These are phyloP conservation scores for Champsocephalus gunnari DNA, from an alignment of 2,797 vertebrate species.

Conservation along the genomic window DNA sequence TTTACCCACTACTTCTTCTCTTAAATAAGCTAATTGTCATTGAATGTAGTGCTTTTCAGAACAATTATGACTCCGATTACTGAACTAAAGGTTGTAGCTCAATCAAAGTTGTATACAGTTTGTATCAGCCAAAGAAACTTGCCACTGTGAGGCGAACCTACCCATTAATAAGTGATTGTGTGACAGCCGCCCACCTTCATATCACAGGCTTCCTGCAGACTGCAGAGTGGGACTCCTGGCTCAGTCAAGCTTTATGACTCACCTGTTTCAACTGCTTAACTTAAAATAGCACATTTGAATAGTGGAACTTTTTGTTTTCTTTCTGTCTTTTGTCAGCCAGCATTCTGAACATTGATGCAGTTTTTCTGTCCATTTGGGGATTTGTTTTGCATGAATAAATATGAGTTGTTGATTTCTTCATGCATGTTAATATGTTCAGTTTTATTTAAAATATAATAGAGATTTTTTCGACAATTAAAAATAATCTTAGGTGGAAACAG, in stretches of 20 bases:
- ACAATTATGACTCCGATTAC: conserved; percentile 5
- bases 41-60: neutral
- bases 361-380: neutral
- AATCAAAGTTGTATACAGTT: conserved; percentile 27
- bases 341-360: conserved; percentile 19
- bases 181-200: conserved; percentile 76
- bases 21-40: neutral
- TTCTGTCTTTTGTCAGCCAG: conserved; percentile 22
- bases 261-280: conserved; percentile 69
- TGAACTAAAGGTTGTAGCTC: neutral
- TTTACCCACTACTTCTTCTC: too few relatives aligned
- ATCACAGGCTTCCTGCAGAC: conserved; percentile 72
- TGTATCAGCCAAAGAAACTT: conserved; percentile 45
- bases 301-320: conserved; percentile 43
- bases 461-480: neutral
- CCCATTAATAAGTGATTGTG: conserved; percentile 72
- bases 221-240: conserved; percentile 71
- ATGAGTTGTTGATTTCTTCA: neutral
- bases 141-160: conserved; percentile 62
- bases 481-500: conserved; percentile 6
- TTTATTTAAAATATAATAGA: conserved; percentile 5
- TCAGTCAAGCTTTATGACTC: conserved; percentile 73
- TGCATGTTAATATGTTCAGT: conserved; percentile 9
- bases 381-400: conserved; percentile 12
- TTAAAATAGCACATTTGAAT: conserved; percentile 76